Percentiles rank a stretch among this genome's conserved stretches.
Conservation (phyloP, 2,888 invertebrate species). For the Drosophila flavopinicola region DNA sequence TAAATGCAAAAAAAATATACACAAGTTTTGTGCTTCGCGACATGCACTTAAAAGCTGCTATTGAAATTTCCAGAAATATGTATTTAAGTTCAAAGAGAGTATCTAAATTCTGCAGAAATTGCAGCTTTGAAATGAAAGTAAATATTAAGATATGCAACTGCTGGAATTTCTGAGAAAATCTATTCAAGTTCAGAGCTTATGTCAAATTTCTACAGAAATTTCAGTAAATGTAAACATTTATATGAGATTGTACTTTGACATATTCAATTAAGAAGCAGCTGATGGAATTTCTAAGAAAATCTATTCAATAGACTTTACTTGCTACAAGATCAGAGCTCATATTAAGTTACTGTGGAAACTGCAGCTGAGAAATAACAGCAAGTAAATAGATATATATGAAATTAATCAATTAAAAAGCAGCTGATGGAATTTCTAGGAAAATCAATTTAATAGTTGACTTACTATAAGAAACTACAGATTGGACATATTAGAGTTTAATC, state of each 20-base stretch:
- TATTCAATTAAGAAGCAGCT: background rate
- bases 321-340: background rate
- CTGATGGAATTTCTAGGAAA: background rate
- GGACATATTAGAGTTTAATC: no score
- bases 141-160: background rate
- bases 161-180: no score
- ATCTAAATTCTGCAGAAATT: background rate
- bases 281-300: rapidly evolving
- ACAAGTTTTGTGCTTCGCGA: conserved; percentile 1
- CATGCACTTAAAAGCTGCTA: conserved; percentile 7
- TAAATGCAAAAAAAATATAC: background rate
- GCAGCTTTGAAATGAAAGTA: background rate
- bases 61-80: background rate
- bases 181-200: no score
- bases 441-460: background rate
- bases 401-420: background rate
- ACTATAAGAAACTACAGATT: no score
- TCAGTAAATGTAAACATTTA: background rate
- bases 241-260: background rate
- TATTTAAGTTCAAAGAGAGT: no score
- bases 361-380: background rate
- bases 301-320: background rate
- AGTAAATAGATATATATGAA: background rate
- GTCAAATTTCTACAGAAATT: no score
- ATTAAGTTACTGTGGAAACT: background rate